Percentiles rank a stretch among this genome's conserved stretches.
phyloP scores from a whole-genome alignment of 2,888 invertebrate species.

The Microchrysa polita region DNA sequence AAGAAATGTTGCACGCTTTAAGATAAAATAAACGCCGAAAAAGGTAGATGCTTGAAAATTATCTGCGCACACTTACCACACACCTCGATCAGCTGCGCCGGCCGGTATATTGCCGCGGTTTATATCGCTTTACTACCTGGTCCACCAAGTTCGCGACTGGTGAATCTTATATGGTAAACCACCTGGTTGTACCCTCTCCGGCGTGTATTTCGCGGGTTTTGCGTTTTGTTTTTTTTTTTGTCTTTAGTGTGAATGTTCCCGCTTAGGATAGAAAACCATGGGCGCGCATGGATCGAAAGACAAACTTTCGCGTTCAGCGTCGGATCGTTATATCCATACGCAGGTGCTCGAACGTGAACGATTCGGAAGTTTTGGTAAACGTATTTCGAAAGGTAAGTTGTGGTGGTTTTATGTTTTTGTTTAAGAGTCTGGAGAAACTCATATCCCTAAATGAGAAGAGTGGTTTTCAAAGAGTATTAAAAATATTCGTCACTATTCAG shows the following conservation, averaged over 20 bases:
- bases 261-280: constrained; percentile 64
- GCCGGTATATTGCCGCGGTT: constrained; percentile 2
- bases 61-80: not conserved
- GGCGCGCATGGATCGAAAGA: constrained; percentile 82
- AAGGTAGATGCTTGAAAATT: not conserved
- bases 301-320: constrained; percentile 74
- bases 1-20: not conserved
- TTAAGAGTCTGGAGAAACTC: no score
- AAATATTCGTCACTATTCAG: no score
- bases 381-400: constrained; percentile 65
- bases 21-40: not conserved
- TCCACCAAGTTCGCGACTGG: not conserved
- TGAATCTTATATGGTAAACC: not conserved
- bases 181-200: constrained; percentile 12
- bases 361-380: constrained; percentile 76
- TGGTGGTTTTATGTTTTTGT: no score
- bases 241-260: constrained; percentile 16
- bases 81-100: not conserved
- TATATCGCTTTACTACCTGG: not conserved
- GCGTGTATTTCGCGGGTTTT: not conserved
- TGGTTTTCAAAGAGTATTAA: no score
- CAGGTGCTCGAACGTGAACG: constrained; percentile 73
- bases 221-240: no score
- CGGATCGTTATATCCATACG: constrained; percentile 67
- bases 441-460: no score